Conservation (phyloP, 1,140 invertebrate genomes). For the Brachionus manjavacas region DNA sequence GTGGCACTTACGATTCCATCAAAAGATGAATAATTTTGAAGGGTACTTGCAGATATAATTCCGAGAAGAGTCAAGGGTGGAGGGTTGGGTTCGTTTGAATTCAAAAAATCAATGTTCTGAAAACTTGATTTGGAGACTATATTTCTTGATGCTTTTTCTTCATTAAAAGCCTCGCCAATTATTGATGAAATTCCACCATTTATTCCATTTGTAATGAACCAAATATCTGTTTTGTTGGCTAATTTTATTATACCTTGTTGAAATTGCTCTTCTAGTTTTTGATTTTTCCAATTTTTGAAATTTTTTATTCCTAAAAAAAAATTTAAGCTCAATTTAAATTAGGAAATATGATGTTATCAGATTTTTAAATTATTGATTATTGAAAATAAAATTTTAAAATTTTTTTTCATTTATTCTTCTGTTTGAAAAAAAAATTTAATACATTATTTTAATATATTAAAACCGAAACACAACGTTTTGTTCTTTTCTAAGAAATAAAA, state of each 20-base stretch:
- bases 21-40: slow-evolving; percentile 36
- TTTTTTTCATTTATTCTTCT: too few relatives aligned
- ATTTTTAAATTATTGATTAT: too few relatives aligned
- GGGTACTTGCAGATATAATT: slow-evolving; percentile 9
- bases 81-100: neutral
- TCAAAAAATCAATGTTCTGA: neutral
- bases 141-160: slow-evolving; percentile 26
- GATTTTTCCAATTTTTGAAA: slow-evolving; percentile 42
- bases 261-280: slow-evolving; percentile 39
- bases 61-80: slow-evolving; percentile 26
- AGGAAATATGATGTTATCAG: too few relatives aligned
- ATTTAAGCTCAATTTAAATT: too few relatives aligned
- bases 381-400: too few relatives aligned
- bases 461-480: too few relatives aligned
- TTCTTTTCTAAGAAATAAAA: too few relatives aligned
- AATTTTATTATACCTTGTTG: slow-evolving; percentile 29
- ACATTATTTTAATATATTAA: too few relatives aligned
- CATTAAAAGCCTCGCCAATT: slow-evolving; percentile 25
- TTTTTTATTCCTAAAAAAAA: neutral
- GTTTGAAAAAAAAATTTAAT: too few relatives aligned
- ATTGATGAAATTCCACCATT: slow-evolving; percentile 23
- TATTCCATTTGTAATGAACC: slow-evolving; percentile 41
- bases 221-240: slow-evolving; percentile 38
- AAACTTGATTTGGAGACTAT: neutral
- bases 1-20: slow-evolving; percentile 4